These are phyloP conservation scores for Oreochromis niloticus DNA, from an alignment of 2,113 vertebrate species.

Conservation along the genomic window DNA sequence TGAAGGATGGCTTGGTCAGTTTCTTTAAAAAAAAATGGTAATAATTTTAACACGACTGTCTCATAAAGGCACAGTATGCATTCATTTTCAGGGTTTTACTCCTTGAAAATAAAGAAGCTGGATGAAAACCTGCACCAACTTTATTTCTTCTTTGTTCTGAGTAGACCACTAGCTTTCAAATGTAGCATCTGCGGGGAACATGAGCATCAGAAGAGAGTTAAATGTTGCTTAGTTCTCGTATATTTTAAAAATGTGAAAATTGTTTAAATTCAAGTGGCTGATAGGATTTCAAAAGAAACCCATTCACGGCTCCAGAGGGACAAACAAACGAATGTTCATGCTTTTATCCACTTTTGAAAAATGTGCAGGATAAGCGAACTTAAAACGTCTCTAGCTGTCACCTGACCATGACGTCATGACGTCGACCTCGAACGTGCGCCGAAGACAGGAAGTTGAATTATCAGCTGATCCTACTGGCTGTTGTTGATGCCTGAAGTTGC, in stretches of 20 bases:
- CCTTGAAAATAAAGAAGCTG: not conserved
- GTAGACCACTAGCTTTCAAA: not conserved
- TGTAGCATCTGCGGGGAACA: not conserved
- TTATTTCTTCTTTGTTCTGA: not conserved
- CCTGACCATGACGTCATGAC: conserved; percentile 21
- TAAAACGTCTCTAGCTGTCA: not conserved
- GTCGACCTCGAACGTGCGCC: not conserved
- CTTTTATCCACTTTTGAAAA: not conserved
- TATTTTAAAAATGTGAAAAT: not conserved
- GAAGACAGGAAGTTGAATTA: conserved; percentile 67
- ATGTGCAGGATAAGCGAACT: not conserved
- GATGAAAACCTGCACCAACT: not conserved
- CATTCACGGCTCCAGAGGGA: not conserved
- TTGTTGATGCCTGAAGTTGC: conserved; percentile 73
- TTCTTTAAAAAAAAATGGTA: not conserved
- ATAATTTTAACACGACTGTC: not conserved
- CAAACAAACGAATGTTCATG: not conserved
- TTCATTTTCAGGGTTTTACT: not conserved
- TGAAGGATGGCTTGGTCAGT: not conserved
- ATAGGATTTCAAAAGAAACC: not conserved
- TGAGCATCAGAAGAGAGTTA: not conserved
- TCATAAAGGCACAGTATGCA: not conserved
- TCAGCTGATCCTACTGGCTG: conserved; percentile 76
- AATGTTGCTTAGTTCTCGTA: not conserved
- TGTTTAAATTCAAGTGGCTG: not conserved